Conservation (phyloP, 1,140 invertebrate genomes). For the Drosophila bipectinata region DNA sequence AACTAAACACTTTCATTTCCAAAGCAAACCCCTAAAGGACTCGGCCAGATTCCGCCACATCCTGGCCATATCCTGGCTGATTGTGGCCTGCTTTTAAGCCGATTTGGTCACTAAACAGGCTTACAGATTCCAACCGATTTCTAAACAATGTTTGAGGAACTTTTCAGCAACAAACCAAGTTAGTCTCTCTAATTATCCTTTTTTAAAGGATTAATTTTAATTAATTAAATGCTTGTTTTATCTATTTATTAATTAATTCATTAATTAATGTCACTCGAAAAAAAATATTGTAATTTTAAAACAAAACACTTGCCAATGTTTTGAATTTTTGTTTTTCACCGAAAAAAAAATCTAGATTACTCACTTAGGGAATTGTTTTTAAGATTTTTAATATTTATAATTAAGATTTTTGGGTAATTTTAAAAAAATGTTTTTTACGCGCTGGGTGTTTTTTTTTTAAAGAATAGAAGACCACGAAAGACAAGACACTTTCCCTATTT, state of each 20-base stretch:
- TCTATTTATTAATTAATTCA: slow-evolving; percentile 21
- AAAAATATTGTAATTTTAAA: slow-evolving; percentile 6
- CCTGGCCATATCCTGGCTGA: slow-evolving; percentile 13
- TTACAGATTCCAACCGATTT: slow-evolving; percentile 26
- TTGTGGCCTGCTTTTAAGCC: slow-evolving; percentile 40
- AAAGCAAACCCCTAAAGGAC: slow-evolving; percentile 17
- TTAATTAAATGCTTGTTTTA: slow-evolving; percentile 10
- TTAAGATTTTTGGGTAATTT: slow-evolving; percentile 6
- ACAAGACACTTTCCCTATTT: slow-evolving; percentile 24
- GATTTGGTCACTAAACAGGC: slow-evolving; percentile 33
- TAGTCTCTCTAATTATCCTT: not conserved
- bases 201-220: not conserved
- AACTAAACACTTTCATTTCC: slow-evolving; percentile 50
- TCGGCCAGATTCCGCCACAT: slow-evolving; percentile 3
- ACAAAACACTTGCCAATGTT: not conserved
- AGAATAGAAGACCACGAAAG: slow-evolving; percentile 23
- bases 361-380: slow-evolving; percentile 2
- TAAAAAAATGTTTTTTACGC: no score
- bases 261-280: slow-evolving; percentile 36
- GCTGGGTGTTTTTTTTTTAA: not conserved
- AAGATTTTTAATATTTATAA: not conserved
- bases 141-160: slow-evolving; percentile 1
- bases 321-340: not conserved
- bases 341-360: slow-evolving; percentile 7
- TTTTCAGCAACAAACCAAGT: not conserved